Evolutionary conservation across 2,113 vertebrate genomes (phyloP).

Genomic region (Glaucomys volans): DNA sequence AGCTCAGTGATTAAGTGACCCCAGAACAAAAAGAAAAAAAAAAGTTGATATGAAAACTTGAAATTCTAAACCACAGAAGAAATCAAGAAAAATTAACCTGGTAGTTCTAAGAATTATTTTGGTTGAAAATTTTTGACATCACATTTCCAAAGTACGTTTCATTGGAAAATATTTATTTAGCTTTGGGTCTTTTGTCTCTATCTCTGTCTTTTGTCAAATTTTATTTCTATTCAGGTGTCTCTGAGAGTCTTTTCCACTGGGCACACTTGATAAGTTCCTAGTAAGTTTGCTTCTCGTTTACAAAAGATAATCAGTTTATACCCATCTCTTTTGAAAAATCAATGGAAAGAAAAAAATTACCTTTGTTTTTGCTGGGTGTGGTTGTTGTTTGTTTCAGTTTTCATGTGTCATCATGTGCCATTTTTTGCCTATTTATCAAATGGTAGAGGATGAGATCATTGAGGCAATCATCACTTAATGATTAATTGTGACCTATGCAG

Average conservation of each 20-base stretch:
- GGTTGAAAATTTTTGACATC: background rate
- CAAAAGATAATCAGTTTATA: background rate
- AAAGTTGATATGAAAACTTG: background rate
- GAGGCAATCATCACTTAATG: background rate
- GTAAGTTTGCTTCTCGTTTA: conserved; percentile 11
- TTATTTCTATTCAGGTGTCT: background rate
- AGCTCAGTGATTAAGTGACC: too few species aligned
- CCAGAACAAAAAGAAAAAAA: background rate
- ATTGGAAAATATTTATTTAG: conserved; percentile 8
- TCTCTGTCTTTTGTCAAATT: too few species aligned
- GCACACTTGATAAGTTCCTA: background rate
- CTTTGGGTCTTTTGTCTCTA: background rate
- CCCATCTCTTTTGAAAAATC: background rate
- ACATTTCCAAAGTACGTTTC: background rate
- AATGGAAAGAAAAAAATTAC: background rate
- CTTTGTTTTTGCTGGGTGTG: background rate
- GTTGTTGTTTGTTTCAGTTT: background rate
- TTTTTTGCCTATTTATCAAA: background rate
- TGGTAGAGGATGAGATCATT: background rate
- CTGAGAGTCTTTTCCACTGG: background rate
- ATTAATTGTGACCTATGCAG: background rate
- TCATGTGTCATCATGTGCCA: background rate
- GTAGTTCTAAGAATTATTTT: background rate
- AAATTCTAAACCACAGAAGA: background rate
- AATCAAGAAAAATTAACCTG: background rate